A percentile compares a stretch with the other conserved stretches of the same genome.
Evolutionary conservation across 2,113 vertebrate genomes (phyloP).

Genomic region (Eolophus roseicapilla): DNA sequence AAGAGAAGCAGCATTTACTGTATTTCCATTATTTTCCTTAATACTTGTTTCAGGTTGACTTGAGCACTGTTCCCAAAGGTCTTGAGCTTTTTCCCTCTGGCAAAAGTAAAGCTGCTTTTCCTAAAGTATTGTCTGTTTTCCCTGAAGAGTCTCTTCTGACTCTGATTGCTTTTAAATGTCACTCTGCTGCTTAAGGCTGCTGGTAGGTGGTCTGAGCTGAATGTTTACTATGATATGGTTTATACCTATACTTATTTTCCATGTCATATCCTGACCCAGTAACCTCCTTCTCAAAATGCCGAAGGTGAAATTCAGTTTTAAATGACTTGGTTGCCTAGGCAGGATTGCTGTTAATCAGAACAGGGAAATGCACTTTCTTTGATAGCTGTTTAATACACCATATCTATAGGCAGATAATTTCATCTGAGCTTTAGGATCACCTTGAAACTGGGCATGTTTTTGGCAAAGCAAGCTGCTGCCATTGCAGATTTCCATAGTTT

Average conservation of each 20-base stretch:
- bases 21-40: neutral
- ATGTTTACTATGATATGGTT: neutral
- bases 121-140: neutral
- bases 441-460: neutral
- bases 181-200: neutral
- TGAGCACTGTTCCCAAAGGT: neutral
- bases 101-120: neutral
- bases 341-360: neutral
- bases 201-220: neutral
- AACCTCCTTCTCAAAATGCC: neutral
- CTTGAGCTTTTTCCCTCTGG: neutral
- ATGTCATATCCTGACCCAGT: neutral
- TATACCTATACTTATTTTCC: neutral
- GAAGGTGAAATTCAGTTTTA: neutral
- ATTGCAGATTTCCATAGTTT: neutral
- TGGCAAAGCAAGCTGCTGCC: neutral
- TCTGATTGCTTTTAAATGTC: conserved; percentile 39
- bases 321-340: neutral
- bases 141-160: neutral
- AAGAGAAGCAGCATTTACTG: neutral
- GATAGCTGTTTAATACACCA: neutral
- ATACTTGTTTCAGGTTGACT: neutral
- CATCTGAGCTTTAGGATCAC: neutral
- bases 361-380: neutral
- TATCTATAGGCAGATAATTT: neutral